Evolutionary conservation across 1,140 invertebrate species (phyloP).

Genomic region (Akabosia matsudoensis): DNA sequence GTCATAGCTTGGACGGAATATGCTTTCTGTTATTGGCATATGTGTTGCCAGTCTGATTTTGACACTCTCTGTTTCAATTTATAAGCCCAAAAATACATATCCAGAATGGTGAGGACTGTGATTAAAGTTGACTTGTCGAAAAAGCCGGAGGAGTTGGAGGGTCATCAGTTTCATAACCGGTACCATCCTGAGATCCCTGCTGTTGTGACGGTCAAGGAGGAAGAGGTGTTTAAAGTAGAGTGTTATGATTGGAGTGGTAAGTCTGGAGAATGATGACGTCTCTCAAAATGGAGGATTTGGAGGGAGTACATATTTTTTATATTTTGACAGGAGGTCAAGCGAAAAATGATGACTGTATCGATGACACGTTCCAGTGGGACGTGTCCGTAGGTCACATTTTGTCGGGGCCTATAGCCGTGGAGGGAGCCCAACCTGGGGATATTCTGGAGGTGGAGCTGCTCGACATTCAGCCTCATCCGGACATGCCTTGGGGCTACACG

Average conservation of each 20-base stretch:
- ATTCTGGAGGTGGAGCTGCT: conserved; percentile 9
- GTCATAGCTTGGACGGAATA: too few species aligned
- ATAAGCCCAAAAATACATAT: background rate
- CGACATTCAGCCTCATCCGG: conserved; percentile 30
- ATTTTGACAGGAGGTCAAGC: conserved; percentile 32
- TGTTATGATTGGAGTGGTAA: conserved; percentile 39
- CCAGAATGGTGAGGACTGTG: conserved; percentile 13
- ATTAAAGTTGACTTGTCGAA: conserved; percentile 19
- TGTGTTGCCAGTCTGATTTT: too few species aligned
- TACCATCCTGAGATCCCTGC: conserved; percentile 33
- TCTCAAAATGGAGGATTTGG: background rate
- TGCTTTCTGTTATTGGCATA: too few species aligned
- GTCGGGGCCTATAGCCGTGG: background rate
- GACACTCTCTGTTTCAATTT: too few species aligned
- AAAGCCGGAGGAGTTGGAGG: background rate
- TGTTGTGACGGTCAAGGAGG: conserved; percentile 28
- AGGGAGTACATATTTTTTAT: background rate
- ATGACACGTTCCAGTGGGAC: conserved; percentile 27
- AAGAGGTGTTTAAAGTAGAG: conserved; percentile 37
- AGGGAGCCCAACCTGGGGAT: conserved; percentile 16
- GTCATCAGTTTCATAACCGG: conserved; percentile 18
- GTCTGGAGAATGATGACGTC: background rate
- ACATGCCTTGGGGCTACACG: conserved; percentile 36
- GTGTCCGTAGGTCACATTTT: conserved; percentile 16
- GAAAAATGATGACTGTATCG: conserved; percentile 34